Base-by-base conservation (phyloP, 2,888 invertebrate species). In the Syrphus vitripennis region DNA sequence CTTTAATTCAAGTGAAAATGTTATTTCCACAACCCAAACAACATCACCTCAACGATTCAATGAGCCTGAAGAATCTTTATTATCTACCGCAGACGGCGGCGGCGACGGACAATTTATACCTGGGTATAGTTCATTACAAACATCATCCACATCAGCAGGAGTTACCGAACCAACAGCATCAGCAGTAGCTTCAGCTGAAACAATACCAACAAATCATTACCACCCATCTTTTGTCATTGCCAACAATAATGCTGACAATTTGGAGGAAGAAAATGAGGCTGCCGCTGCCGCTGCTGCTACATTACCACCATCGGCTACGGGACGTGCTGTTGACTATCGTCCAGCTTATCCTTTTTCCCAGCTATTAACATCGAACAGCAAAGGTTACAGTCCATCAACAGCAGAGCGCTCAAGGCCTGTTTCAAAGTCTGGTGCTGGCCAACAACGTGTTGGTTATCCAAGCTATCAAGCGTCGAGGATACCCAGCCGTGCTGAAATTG, bases 311-410 rank as follows among this genome's bases (percentile, higher is more conserved):
- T 48, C 87, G 63, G 72, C 88, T 45, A 91, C 91, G 5, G 92
- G 92, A 75, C 92, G 92, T 34, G 91, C 92, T 37, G 90, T 90
- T 21, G 91, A 91, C 87, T 90, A 90, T 88, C 90, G 89, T 37
- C 89, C 90, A 24, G 89, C 88, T n/a, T 91, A 91, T 90, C 91
- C 91, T 16, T 91, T 92, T 87, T 90, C 91, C 7, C 91, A 91
- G 88, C 88, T 91, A 48, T 89, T 91, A 87, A 83, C 80, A 75
- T 77, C 79, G 69, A 75, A 79, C 48, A 84, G 63, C 57, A 89
- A 90, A 50, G 71, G 78, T 81, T 71, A 79, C 63, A 67, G 69
- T 83, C 83, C 81, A 65, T 84, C 65, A 65, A 31, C 57, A 50
- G 50, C 4, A n/a, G 65, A 76, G 48, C 78, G 72, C 45, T 69